phyloP scores from a whole-genome alignment of 2,888 invertebrate species.

The Chymomyza procnemis region DNA sequence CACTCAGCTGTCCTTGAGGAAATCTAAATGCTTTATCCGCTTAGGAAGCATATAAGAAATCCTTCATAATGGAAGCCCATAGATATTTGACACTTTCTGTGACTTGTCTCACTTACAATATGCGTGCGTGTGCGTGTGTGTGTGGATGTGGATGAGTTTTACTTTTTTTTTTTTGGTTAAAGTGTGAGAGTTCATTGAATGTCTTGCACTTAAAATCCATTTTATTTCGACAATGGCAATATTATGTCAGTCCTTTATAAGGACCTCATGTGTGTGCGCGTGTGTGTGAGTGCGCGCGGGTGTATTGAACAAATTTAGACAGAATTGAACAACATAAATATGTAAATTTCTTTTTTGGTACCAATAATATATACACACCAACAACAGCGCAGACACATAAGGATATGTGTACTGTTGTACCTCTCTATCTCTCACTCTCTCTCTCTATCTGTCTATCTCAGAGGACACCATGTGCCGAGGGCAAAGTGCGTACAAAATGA shows the following conservation, averaged over 20 bases:
- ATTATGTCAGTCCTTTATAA: background rate
- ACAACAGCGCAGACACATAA: background rate
- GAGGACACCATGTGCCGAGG: background rate
- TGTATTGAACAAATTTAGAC: background rate
- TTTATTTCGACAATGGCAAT: background rate
- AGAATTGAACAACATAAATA: background rate
- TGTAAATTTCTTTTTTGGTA: background rate
- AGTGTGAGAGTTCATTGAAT: background rate
- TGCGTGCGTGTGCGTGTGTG: too few relatives aligned
- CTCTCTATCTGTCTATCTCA: too few relatives aligned
- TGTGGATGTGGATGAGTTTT: too few relatives aligned
- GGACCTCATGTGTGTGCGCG: background rate
- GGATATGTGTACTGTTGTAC: too few relatives aligned
- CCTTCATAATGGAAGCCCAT: too few relatives aligned
- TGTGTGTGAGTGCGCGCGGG: background rate
- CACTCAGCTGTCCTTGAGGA: too few relatives aligned
- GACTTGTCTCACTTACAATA: too few relatives aligned
- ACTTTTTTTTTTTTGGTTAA: background rate
- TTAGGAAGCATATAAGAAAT: too few relatives aligned
- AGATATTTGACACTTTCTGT: too few relatives aligned
- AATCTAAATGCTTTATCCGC: too few relatives aligned
- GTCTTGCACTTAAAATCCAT: constrained; percentile 3
- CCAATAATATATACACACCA: background rate
- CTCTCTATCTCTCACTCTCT: too few relatives aligned
- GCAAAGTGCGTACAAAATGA: background rate